Evolutionary conservation across 2,888 invertebrate species (phyloP).

Genomic region (Lasioglossum zephyrum): DNA sequence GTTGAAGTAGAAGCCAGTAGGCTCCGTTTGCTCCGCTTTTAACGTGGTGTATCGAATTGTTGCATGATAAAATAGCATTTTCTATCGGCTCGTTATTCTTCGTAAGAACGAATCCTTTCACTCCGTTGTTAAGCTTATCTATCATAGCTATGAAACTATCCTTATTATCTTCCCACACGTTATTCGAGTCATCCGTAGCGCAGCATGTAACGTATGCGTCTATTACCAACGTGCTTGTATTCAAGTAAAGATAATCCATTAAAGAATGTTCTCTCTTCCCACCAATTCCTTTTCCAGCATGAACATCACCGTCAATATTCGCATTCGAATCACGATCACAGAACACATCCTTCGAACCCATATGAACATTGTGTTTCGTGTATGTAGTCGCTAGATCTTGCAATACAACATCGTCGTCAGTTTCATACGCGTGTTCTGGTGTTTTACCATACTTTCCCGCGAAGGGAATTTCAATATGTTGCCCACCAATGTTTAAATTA

Average conservation of each 20-base stretch:
- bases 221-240: conserved; percentile 79
- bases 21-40: conserved; percentile 76
- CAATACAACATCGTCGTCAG: conserved; percentile 75
- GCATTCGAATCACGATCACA: conserved; percentile 70
- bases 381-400: conserved; percentile 74
- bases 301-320: conserved; percentile 67
- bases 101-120: conserved; percentile 79
- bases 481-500: conserved; percentile 80
- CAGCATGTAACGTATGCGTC: conserved; percentile 82
- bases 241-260: conserved; percentile 80
- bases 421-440: conserved; percentile 63
- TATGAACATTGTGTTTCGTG: conserved; percentile 69
- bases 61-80: conserved; percentile 77
- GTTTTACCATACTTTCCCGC: conserved; percentile 63
- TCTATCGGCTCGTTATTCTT: conserved; percentile 76
- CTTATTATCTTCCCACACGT: conserved; percentile 78
- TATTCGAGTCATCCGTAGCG: conserved; percentile 73
- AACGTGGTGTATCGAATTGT: conserved; percentile 77
- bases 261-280: conserved; percentile 70
- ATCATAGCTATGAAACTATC: conserved; percentile 77
- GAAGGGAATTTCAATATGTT: conserved; percentile 80
- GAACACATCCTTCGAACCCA: conserved; percentile 60
- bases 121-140: conserved; percentile 71
- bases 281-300: conserved; percentile 70
- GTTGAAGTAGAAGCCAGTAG: conserved; percentile 79